Conservation (phyloP, 2,797 vertebrate genomes). For the Neosalanx taihuensis region DNA sequence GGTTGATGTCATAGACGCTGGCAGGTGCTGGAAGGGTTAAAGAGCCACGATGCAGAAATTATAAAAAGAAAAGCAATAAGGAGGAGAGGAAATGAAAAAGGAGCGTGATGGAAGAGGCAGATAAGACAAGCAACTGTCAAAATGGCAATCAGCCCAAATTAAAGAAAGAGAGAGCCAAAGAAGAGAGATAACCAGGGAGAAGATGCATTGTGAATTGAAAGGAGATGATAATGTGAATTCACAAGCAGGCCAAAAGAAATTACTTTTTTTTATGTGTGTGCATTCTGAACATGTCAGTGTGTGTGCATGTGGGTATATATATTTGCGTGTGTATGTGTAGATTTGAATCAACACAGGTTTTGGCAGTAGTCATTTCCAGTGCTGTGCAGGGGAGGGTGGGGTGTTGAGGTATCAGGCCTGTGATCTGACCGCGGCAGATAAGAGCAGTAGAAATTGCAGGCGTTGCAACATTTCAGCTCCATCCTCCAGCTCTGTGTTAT, state of each 20-base stretch:
- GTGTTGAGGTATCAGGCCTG: slow-evolving; percentile 37
- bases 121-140: slow-evolving; percentile 49
- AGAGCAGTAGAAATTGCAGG: slow-evolving; percentile 23
- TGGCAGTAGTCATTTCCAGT: slow-evolving; percentile 29
- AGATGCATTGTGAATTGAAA: neutral
- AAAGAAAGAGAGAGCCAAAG: slow-evolving; percentile 8
- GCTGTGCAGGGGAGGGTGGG: neutral
- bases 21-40: slow-evolving; percentile 34
- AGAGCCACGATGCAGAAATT: slow-evolving; percentile 31
- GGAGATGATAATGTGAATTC: too few species aligned
- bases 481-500: slow-evolving; percentile 5
- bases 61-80: slow-evolving; percentile 56
- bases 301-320: neutral
- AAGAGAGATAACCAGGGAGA: neutral
- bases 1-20: slow-evolving; percentile 36
- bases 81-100: slow-evolving; percentile 67
- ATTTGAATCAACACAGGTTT: slow-evolving; percentile 44
- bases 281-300: slow-evolving; percentile 11
- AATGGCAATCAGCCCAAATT: slow-evolving; percentile 53
- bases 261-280: slow-evolving; percentile 9
- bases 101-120: slow-evolving; percentile 45
- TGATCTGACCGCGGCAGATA: slow-evolving; percentile 33
- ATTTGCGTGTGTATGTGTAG: slow-evolving; percentile 13
- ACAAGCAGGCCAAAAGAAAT: slow-evolving; percentile 4
- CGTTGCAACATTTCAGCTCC: slow-evolving; percentile 42